These are phyloP conservation scores for Synodontis membranacea DNA, from an alignment of 2,113 vertebrate species.

Conservation along the genomic window DNA sequence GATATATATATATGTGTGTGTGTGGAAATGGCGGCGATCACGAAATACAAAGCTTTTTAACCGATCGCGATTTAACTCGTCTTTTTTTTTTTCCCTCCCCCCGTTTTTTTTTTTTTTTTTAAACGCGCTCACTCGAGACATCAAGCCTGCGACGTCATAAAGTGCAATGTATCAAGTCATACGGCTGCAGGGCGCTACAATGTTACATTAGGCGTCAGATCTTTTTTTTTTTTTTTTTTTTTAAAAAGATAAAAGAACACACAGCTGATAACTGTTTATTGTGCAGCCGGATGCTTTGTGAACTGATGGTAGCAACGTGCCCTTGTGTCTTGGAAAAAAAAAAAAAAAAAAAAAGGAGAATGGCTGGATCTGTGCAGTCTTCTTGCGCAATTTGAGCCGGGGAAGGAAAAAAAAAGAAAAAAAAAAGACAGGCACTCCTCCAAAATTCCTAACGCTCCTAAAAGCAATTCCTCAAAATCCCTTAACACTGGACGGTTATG, in stretches of 20 bases:
- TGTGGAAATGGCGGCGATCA: constrained; percentile 30
- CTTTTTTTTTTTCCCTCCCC: neutral
- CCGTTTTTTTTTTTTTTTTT: neutral
- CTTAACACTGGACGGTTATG: neutral
- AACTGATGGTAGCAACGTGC: neutral
- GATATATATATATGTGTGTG: neutral
- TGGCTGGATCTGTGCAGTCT: neutral
- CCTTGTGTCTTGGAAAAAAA: neutral
- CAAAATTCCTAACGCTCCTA: constrained; percentile 22
- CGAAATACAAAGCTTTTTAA: neutral
- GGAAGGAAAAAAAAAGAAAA: no score
- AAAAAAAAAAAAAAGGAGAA: neutral
- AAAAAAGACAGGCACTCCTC: neutral
- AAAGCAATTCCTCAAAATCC: neutral
- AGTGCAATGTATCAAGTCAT: constrained; percentile 44
- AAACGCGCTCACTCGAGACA: neutral
- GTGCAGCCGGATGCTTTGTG: neutral
- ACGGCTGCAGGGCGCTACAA: constrained; percentile 8
- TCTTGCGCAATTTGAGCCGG: constrained; percentile 28
- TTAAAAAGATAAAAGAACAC: no score
- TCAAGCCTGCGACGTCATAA: constrained; percentile 31
- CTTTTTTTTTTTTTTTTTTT: no score
- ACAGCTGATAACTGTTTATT: neutral
- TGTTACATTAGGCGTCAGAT: neutral
- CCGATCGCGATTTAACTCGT: neutral